These are phyloP conservation scores for Proisotoma minuta DNA, from an alignment of 2,888 invertebrate species.

Conservation along the genomic window DNA sequence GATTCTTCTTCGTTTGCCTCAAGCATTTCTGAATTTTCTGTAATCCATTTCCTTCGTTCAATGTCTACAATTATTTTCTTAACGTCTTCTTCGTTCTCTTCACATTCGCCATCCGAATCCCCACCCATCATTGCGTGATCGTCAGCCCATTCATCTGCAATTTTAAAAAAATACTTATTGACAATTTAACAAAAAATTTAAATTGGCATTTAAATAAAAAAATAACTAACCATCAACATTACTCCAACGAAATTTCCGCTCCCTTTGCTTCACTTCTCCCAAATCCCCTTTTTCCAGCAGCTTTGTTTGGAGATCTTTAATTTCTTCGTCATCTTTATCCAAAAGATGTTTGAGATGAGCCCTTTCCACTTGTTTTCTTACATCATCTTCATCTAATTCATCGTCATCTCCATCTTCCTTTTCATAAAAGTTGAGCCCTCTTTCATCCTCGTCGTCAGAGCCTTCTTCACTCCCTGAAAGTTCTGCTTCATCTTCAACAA, in stretches of 20 bases:
- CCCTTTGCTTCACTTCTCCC: constrained; percentile 58
- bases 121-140: constrained; percentile 42
- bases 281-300: constrained; percentile 85
- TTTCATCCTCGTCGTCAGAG: constrained; percentile 82
- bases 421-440: constrained; percentile 72
- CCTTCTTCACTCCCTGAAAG: constrained; percentile 86
- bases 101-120: constrained; percentile 56
- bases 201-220: not conserved
- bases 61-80: constrained; percentile 73
- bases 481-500: constrained; percentile 86
- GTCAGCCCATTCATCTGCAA: constrained; percentile 43
- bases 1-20: constrained; percentile 34
- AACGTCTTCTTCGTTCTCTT: constrained; percentile 68
- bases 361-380: constrained; percentile 72
- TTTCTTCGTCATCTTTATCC: constrained; percentile 82
- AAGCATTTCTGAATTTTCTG: constrained; percentile 51
- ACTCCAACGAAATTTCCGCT: constrained; percentile 80
- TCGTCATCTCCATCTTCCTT: constrained; percentile 80
- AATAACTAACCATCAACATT: constrained; percentile 57
- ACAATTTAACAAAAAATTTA: too few relatives aligned
- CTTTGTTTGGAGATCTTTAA: constrained; percentile 76
- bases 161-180: not conserved
- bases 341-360: constrained; percentile 79
- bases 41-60: constrained; percentile 73
- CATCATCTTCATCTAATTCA: constrained; percentile 69